Base-by-base conservation (phyloP, 2,797 vertebrate species). In the Trachurus trachurus region DNA sequence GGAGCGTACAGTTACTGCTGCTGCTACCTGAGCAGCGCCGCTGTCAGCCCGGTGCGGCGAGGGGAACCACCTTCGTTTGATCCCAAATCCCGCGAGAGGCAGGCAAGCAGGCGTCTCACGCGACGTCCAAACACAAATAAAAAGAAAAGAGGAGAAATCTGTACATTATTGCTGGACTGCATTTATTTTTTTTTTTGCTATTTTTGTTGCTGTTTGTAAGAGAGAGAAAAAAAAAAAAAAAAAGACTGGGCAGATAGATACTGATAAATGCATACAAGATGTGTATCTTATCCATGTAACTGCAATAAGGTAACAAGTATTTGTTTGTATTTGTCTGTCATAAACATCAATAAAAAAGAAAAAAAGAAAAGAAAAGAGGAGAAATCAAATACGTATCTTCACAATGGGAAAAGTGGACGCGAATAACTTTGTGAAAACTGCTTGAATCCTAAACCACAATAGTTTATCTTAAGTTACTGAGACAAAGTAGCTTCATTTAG, bases 41-140 rank as follows among this genome's bases (percentile, higher is more conserved):
- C 74, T 53, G 74, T 81, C 85, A 85, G 68, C 70, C 91, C 82
- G 85, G 87, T 86, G 74, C 83, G 54, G 44, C 47, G 1, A 54
- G 50, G 60, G 59, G 80, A 89, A 74, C 67, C 85, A 85, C 86
- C 83, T 88, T 78, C 76, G 72, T 76, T 63, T 64, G 39, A 68
- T 75, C 72, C 81, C 9, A 80, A 93, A 87, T 94, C 92, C 77
- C 92, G 93, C 93, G 93, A 93, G 85, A 92, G 83, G 67, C 49
- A 65, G 2, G 52, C 29, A 19, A 34, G 37, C 21, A 4, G 44
- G 8, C 47, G 3, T 19, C 8, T 26, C n/a, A 9, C 9, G 29
- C 1, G 5, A 1, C 21, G 53, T 60, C 70, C 60, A 49, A 29
- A 71, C 17, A 60, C 6, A 17, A n/a, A n/a, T n/a, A n/a, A n/a